phyloP scores from a whole-genome alignment of 53 echinoderm and acorn worm species.

The Mesocentrotus franciscanus region DNA sequence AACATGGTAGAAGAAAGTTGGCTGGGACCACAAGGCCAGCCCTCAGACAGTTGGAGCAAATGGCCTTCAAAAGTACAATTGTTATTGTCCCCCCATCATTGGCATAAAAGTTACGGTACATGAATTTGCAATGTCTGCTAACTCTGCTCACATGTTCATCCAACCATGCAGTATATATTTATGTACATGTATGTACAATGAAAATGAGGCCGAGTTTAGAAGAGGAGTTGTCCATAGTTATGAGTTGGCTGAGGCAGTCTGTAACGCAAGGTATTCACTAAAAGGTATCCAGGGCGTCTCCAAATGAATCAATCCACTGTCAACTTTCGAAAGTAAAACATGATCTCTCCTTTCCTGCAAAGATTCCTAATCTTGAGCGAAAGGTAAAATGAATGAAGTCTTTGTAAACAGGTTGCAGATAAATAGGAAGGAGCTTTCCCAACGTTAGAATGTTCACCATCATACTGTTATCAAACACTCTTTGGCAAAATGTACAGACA shows the following conservation, averaged over 20 bases:
- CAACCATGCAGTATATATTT: background rate
- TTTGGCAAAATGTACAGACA: background rate
- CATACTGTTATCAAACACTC: background rate
- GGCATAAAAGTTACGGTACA: background rate
- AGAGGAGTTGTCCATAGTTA: background rate
- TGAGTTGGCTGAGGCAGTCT: background rate
- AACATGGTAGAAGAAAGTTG: too few species aligned
- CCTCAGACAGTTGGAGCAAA: too few species aligned
- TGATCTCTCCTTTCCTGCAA: background rate
- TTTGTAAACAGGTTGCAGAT: background rate
- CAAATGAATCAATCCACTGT: background rate
- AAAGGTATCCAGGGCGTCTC: background rate
- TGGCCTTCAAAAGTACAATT: background rate
- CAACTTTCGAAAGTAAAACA: background rate
- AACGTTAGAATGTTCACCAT: background rate
- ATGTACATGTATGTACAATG: background rate
- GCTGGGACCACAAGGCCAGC: too few species aligned
- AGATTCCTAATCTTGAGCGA: background rate
- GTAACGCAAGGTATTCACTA: background rate
- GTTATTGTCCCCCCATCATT: background rate
- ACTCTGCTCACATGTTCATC: background rate
- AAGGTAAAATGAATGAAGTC: background rate
- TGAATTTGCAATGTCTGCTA: background rate
- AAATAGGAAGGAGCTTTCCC: background rate
- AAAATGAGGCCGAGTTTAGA: background rate